Conservation (phyloP, 2,113 vertebrate species). For the Gymnarchus niloticus region DNA sequence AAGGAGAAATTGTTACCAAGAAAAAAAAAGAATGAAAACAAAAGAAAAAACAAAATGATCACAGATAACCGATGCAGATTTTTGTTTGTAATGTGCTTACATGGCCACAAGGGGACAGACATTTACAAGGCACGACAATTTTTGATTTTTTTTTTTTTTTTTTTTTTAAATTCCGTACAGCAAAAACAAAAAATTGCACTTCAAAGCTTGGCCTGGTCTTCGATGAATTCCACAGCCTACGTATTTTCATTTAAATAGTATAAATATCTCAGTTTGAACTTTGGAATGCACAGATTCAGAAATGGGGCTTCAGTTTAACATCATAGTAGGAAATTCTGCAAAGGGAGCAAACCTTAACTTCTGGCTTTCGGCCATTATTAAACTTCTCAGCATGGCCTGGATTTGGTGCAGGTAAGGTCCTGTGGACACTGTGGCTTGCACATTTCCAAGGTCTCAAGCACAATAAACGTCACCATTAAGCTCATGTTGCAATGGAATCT, state of each 20-base stretch:
- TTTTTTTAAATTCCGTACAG: not conserved
- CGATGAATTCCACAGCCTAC: not conserved
- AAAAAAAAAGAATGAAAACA: not conserved
- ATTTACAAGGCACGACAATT: constrained; percentile 5
- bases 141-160: not conserved
- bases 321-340: not conserved
- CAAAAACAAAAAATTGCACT: not conserved
- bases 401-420: not conserved
- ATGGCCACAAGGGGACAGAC: constrained; percentile 23
- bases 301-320: not conserved
- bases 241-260: not conserved
- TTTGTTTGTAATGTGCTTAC: not conserved
- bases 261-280: not conserved
- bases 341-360: not conserved
- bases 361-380: not conserved
- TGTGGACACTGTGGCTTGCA: not conserved
- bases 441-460: constrained; percentile 16
- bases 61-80: not conserved
- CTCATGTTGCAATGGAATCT: not conserved
- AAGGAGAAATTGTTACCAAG: not conserved
- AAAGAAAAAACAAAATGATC: not conserved
- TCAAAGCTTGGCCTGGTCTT: not conserved
- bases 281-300: not conserved
- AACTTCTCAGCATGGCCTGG: not conserved
- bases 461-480: not conserved